These are phyloP conservation scores for Sebastes itinus DNA, from an alignment of 2,797 vertebrate genomes.

Conservation along the genomic window DNA sequence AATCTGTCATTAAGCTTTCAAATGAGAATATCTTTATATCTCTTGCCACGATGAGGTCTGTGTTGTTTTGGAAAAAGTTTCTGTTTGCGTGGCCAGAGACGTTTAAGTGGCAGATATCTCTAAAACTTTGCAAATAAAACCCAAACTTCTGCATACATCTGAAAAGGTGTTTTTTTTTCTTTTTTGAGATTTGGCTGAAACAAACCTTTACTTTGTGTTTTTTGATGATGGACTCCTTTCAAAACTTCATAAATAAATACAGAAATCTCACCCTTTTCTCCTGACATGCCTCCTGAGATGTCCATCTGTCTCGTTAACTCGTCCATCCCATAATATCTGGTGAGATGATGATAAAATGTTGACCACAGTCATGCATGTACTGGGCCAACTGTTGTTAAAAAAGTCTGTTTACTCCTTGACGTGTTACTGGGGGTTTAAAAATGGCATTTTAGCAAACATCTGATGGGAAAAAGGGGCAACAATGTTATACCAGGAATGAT, in stretches of 20 bases:
- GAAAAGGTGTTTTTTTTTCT: neutral
- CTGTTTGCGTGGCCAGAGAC: neutral
- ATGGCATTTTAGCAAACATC: conserved; percentile 27
- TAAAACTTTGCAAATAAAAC: neutral
- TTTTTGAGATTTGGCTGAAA: neutral
- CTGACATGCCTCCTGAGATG: conserved; percentile 70
- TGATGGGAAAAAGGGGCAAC: conserved; percentile 3
- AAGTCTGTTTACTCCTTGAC: neutral
- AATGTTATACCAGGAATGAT: neutral
- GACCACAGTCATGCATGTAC: conserved; percentile 2
- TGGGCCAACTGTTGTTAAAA: neutral
- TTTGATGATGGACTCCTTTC: neutral
- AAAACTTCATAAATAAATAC: conserved; percentile 8
- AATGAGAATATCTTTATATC: neutral
- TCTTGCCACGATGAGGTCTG: neutral
- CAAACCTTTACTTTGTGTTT: neutral
- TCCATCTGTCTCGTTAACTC: conserved; percentile 83
- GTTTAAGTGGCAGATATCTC: neutral
- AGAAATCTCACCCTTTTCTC: conserved; percentile 77
- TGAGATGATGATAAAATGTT: conserved; percentile 54
- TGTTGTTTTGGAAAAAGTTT: neutral
- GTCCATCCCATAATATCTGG: conserved; percentile 93
- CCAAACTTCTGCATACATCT: neutral
- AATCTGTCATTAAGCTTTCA: neutral
- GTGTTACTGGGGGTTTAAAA: conserved; percentile 29